Evolutionary conservation across 2,797 vertebrate species (phyloP).

Genomic region (Micrastur ruficollis): DNA sequence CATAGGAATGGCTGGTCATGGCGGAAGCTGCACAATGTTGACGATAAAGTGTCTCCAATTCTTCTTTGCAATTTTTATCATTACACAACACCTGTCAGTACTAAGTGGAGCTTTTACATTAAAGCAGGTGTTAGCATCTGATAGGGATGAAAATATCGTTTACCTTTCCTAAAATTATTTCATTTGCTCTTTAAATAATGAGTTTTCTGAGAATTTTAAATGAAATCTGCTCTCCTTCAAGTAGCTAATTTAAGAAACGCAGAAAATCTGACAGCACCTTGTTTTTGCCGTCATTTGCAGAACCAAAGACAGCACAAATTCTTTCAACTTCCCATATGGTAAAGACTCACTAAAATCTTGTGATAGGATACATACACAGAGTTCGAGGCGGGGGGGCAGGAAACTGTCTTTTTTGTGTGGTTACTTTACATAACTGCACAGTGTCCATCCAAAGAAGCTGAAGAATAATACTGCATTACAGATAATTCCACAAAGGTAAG

Average conservation of each 20-base stretch:
- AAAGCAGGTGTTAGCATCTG: background rate
- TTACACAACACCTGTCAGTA: background rate
- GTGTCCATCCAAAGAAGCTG: background rate
- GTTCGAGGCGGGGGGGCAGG: background rate
- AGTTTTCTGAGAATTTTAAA: background rate
- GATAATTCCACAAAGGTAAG: background rate
- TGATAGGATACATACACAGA: background rate
- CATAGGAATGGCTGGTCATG: background rate
- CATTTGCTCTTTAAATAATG: background rate
- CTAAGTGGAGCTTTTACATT: background rate
- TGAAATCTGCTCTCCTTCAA: background rate
- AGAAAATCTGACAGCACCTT: background rate
- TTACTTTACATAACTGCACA: background rate
- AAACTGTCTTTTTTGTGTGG: background rate
- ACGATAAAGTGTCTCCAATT: background rate
- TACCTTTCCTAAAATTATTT: background rate
- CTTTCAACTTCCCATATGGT: background rate
- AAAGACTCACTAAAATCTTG: background rate
- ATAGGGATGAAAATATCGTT: background rate
- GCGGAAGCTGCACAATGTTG: background rate
- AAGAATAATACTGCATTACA: background rate
- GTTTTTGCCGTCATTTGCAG: background rate
- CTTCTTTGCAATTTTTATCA: background rate
- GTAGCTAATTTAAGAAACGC: background rate
- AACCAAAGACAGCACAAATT: background rate